A percentile compares a stretch with the other conserved stretches of the same genome.
phyloP scores from a whole-genome alignment of 2,113 vertebrate species.

The Hypocryptadius cinnamomeus region DNA sequence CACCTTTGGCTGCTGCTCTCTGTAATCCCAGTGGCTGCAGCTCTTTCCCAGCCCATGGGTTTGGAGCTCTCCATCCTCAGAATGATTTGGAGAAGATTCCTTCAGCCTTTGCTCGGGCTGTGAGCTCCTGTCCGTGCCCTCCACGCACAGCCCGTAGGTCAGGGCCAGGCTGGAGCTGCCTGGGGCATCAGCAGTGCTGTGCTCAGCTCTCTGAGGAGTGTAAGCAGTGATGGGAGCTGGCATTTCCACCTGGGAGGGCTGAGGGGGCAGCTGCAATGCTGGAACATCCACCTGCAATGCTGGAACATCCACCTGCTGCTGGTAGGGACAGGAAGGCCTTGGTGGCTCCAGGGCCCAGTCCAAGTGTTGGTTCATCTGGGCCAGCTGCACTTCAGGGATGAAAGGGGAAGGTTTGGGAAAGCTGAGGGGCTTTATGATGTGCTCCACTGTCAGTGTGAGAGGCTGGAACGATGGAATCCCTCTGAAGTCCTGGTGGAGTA shows the following conservation, averaged over 20 bases:
- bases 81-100: background rate
- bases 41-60: background rate
- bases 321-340: background rate
- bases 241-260: background rate
- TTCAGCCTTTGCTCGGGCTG: background rate
- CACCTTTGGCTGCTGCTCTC: background rate
- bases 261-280: rapidly evolving
- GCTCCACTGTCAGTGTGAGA: slow-evolving; percentile 59
- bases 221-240: background rate
- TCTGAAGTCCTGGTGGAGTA: slow-evolving; percentile 61
- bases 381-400: slow-evolving; percentile 21
- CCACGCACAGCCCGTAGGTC: slow-evolving; percentile 25
- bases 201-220: background rate
- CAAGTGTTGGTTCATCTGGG: background rate
- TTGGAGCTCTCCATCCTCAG: background rate
- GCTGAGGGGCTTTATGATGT: slow-evolving; percentile 36
- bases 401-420: background rate
- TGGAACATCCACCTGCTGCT: background rate
- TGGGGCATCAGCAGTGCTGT: rapidly evolving
- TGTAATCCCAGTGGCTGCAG: background rate
- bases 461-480: slow-evolving; percentile 55
- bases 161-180: background rate
- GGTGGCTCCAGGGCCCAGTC: background rate
- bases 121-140: background rate
- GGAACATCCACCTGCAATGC: background rate